These are phyloP conservation scores for Drosophila repleta DNA, from an alignment of 1,140 invertebrate species.

Conservation along the genomic window DNA sequence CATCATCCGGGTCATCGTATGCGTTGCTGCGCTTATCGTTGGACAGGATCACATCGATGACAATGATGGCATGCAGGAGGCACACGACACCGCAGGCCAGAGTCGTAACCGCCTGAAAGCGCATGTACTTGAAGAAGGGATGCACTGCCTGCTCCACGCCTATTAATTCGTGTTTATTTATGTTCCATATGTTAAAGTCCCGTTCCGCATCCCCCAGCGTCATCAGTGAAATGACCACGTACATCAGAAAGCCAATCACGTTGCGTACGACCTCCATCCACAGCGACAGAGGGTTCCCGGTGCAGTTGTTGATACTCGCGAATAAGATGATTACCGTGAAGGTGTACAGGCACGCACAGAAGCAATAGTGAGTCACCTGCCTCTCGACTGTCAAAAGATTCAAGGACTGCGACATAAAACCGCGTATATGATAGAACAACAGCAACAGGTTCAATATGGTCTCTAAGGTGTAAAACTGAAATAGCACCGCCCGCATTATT, in stretches of 20 bases:
- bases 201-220: conserved; percentile 38
- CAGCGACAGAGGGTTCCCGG: conserved; percentile 12
- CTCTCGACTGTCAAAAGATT: not conserved
- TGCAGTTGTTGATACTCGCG: conserved; percentile 52
- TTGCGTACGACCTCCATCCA: conserved; percentile 31
- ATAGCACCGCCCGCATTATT: conserved; percentile 5
- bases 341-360: conserved; percentile 4
- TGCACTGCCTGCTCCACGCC: conserved; percentile 27
- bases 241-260: conserved; percentile 18
- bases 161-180: accelerated
- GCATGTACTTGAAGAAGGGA: conserved; percentile 38
- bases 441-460: not conserved
- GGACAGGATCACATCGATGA: conserved; percentile 51
- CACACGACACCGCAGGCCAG: conserved; percentile 32
- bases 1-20: not conserved
- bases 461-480: not conserved
- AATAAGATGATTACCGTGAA: conserved; percentile 42
- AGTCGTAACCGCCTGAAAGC: conserved; percentile 26
- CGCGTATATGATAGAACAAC: not conserved
- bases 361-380: not conserved
- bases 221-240: conserved; percentile 38
- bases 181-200: conserved; percentile 30
- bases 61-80: conserved; percentile 50
- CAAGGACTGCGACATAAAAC: not conserved
- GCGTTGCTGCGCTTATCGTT: not conserved